These are phyloP conservation scores for Columba janthina DNA, from an alignment of 2,113 vertebrate genomes.

Conservation along the genomic window DNA sequence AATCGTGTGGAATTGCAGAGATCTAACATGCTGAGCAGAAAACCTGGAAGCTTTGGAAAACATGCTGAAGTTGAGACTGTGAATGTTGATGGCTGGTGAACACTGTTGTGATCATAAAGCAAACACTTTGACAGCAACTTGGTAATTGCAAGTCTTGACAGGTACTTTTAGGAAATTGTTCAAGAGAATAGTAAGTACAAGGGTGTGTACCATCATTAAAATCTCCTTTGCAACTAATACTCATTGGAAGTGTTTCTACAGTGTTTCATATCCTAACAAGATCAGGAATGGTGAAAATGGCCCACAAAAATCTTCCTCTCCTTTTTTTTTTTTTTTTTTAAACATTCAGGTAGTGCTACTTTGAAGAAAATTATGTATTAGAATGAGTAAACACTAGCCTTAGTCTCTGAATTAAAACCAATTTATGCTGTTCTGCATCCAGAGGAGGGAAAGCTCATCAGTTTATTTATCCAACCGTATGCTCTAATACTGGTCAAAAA, in stretches of 20 bases:
- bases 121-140: not conserved
- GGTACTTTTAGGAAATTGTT: conserved; percentile 50
- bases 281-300: not conserved
- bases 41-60: not conserved
- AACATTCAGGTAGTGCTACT: not conserved
- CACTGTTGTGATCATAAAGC: not conserved
- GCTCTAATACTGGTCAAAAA: not conserved
- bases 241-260: not conserved
- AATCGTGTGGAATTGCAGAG: not conserved
- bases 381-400: not conserved
- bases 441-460: not conserved
- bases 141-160: conserved; percentile 4
- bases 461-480: not conserved
- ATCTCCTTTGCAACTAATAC: not conserved
- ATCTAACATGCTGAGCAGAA: not conserved
- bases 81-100: not conserved
- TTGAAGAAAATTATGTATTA: not conserved
- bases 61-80: not conserved
- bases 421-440: not conserved
- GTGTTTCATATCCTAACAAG: not conserved
- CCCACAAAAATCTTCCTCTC: not conserved
- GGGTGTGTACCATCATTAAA: conserved; percentile 15
- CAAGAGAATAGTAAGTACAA: conserved; percentile 2
- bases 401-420: not conserved
- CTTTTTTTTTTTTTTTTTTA: not conserved